phyloP scores from a whole-genome alignment of 2,888 invertebrate species.

The Ecdyonurus torrentis region DNA sequence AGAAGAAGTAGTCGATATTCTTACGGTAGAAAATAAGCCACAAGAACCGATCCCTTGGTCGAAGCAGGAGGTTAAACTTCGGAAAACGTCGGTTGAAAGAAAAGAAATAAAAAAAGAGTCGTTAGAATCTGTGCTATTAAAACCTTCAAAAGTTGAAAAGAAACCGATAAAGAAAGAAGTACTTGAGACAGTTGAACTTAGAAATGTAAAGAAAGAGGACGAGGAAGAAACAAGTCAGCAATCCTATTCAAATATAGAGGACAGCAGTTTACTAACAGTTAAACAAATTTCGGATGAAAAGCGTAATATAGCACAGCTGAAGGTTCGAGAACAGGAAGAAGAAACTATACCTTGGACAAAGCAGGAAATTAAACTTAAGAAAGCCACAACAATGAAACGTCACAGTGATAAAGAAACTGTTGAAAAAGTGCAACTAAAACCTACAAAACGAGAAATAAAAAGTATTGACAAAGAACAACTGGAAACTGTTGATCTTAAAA shows the following conservation, averaged over 20 bases:
- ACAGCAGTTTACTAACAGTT: conserved; percentile 1
- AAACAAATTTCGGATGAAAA: conserved; percentile 1
- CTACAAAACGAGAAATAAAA: conserved; percentile 20
- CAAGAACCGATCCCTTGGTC: conserved; percentile 33
- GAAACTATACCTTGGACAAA: conserved; percentile 12
- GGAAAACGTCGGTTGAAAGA: conserved; percentile 18
- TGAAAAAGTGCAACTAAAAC: conserved; percentile 13
- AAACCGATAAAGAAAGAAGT: conserved; percentile 27
- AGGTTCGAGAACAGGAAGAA: not conserved
- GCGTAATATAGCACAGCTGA: not conserved
- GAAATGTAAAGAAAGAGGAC: conserved; percentile 20
- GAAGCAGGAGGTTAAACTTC: conserved; percentile 41
- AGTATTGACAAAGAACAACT: conserved; percentile 18
- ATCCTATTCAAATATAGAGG: conserved; percentile 4
- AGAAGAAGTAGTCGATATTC: not conserved
- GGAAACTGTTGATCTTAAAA: conserved; percentile 15
- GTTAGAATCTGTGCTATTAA: conserved; percentile 19
- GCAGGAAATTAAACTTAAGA: conserved; percentile 15
- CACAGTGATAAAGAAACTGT: conserved; percentile 10
- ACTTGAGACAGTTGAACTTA: conserved; percentile 32
- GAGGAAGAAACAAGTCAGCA: not conserved
- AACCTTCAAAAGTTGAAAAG: conserved; percentile 26
- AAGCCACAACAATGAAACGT: conserved; percentile 16
- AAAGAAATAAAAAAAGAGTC: conserved; percentile 27
- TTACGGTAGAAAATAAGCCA: not conserved